Evolutionary conservation across 1,140 invertebrate genomes (phyloP), one percentile per base, ranked within the genome.

Genomic region (Lepidurus packardi): DNA sequence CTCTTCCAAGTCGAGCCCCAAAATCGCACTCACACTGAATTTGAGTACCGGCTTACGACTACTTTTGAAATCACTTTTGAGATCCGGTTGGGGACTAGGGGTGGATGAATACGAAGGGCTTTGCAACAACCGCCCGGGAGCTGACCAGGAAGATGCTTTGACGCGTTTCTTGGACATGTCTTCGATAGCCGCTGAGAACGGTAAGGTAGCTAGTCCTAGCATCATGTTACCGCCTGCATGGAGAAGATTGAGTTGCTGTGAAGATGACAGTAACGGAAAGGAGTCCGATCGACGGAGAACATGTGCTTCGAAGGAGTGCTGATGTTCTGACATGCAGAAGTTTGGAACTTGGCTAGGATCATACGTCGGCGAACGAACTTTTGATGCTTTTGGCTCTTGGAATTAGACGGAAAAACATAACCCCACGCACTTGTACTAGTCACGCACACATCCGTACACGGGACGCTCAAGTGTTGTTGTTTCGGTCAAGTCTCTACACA

Each of bases 1-100:
- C 10, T 75, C 53, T 7, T 65, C 53, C 74, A 75, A 43, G 43
- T 88, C 86, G 74, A 85, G 88, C n/a, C 92, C 92, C 73, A 96
- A 87, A 81, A 96, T 96, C 16, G 94, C 93, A 87, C 91, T 94
- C 77, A 96, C 93, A 88, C 94, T 95, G 85, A 96, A 96, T 85
- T 96, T 96, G 79, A 96, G 88, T 81, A 93, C 89, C 0, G 93
- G 93, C 82, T 93, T 94, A 7, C 43, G 43, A 7, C 21, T 65
- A 21, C 4, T 65, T n/a, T 16, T 65, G 21, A 65, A 65, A n/a
- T 65, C 53, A 65, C 53, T 65, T 65, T 16, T 65, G 13, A n/a
- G 16, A 7, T 65, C 53, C 7, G 13, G 53, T 65, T 65, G 53
- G 53, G 53, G 53, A 65, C 53, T 65, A 9, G 53, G 53, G 53